Evolutionary conservation across 1,140 invertebrate species (phyloP), one percentile per base, ranked within the genome.

Genomic region (Trichonephila clavipes): DNA sequence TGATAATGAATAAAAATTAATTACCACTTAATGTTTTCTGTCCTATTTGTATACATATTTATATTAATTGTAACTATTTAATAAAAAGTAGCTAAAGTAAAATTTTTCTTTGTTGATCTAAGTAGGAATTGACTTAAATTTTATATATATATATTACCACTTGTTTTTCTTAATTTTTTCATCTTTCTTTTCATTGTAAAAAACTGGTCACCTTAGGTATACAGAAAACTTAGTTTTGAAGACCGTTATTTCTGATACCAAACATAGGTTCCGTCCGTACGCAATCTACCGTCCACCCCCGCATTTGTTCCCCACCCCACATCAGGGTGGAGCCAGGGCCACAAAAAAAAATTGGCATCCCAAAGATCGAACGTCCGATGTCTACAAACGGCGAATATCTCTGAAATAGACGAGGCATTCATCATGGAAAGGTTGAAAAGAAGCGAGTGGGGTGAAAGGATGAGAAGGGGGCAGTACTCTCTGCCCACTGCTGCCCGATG

Each of bases 361-460:
- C 77, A 66, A 66, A 92, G 90, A 92, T 92, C 90, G 90, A 92
- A 92, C 90, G 61, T 61, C 58, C 81, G 90, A 92, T 92, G 77
- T 85, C 81, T 92, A 59, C 59, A 92, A 92, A 92, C 91, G 64
- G 40, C 59, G 91, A 92, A 92, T 92, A 92, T 72, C 91, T 92
- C 62, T 40, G 59, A 92, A 72, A 92, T 92, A 77, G 82, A 77
- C 59, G 91, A 87, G 28, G 21, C 91, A 92, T 92, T 86, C 81
- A 92, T 92, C 91, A 92, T 77, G 72, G 87, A 92, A 81, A 61
- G 62, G 59, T 87, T 86, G 91, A 92, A 92, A 92, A 61, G 28
- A 83, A 40, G 44, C 69, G 24, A 61, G 19, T 21, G n/a, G 24
- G 10, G n/a, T 69, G 24, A 24, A 69, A 69, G n/a, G 24, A 69